Conservation (phyloP, 23 tunicate genomes). For the Styela plicata region DNA sequence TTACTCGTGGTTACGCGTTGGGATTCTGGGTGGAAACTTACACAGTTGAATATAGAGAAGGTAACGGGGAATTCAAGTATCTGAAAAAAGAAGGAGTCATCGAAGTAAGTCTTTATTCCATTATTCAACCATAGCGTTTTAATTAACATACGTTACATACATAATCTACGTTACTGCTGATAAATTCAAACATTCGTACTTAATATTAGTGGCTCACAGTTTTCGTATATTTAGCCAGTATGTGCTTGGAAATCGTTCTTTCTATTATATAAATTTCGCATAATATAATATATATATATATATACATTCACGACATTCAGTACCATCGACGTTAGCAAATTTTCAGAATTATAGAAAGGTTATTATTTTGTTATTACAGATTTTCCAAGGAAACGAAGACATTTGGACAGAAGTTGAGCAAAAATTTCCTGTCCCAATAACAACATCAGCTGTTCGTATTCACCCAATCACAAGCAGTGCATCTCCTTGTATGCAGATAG, state of each 20-base stretch:
- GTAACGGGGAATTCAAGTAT: not conserved
- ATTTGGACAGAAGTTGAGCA: not conserved
- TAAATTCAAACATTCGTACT: too few relatives aligned
- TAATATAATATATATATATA: too few relatives aligned
- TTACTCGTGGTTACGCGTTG: not conserved
- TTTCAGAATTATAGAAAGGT: too few relatives aligned
- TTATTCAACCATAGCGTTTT: too few relatives aligned
- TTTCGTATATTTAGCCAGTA: too few relatives aligned
- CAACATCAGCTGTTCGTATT: not conserved
- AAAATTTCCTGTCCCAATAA: not conserved
- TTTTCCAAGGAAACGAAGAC: not conserved
- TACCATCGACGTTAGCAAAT: too few relatives aligned
- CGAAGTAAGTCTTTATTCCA: not conserved
- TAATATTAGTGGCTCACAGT: too few relatives aligned
- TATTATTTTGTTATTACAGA: not conserved
- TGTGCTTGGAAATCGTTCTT: too few relatives aligned
- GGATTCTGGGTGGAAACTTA: not conserved
- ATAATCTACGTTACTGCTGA: too few relatives aligned
- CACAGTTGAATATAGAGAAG: not conserved
- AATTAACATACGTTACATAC: too few relatives aligned
- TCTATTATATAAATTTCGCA: too few relatives aligned
- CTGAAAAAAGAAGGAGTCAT: not conserved
- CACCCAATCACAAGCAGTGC: not conserved
- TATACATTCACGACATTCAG: too few relatives aligned
- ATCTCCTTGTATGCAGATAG: not conserved